Percentiles rank a stretch among this genome's conserved stretches.
Conservation (phyloP, 2,888 invertebrate species). For the Luffia ferchaultella region DNA sequence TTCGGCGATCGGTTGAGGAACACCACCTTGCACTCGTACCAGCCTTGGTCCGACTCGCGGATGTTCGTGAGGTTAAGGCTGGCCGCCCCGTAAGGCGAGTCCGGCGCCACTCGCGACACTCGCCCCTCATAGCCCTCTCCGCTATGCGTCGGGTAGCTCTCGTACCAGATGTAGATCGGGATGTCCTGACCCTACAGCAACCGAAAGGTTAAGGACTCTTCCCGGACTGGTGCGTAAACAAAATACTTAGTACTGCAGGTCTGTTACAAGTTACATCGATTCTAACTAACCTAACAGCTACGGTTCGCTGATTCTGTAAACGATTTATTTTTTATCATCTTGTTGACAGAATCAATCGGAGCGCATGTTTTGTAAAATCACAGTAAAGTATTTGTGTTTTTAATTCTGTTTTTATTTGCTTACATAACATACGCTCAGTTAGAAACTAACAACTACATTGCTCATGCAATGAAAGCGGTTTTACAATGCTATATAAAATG, state of each 20-base stretch:
- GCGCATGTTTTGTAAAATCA: not conserved
- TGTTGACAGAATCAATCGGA: not conserved
- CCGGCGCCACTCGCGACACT: slow-evolving; percentile 87
- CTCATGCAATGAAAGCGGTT: not conserved
- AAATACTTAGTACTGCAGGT: not conserved
- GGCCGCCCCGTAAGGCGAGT: slow-evolving; percentile 89
- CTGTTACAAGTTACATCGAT: not conserved
- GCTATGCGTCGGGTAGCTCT: slow-evolving; percentile 96
- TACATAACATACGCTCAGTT: not conserved
- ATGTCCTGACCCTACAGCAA: slow-evolving; percentile 92
- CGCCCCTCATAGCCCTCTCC: slow-evolving; percentile 94
- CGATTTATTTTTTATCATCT: not conserved
- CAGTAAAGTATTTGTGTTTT: not conserved
- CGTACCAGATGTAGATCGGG: slow-evolving; percentile 98
- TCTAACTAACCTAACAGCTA: not conserved
- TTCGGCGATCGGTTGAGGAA: slow-evolving; percentile 95
- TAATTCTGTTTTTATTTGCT: not conserved
- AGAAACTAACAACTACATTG: not conserved
- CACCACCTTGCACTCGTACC: slow-evolving; percentile 96
- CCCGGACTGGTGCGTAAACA: not conserved
- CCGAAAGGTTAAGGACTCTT: slow-evolving; percentile 17
- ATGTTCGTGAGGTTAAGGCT: slow-evolving; percentile 96
- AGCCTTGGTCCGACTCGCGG: slow-evolving; percentile 89
- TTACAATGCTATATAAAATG: not conserved
- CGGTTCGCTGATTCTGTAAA: not conserved